A percentile compares a stretch with the other conserved stretches of the same genome.
These are phyloP conservation scores for Plemyria rubiginata DNA, from an alignment of 2,888 invertebrate genomes.

Conservation along the genomic window DNA sequence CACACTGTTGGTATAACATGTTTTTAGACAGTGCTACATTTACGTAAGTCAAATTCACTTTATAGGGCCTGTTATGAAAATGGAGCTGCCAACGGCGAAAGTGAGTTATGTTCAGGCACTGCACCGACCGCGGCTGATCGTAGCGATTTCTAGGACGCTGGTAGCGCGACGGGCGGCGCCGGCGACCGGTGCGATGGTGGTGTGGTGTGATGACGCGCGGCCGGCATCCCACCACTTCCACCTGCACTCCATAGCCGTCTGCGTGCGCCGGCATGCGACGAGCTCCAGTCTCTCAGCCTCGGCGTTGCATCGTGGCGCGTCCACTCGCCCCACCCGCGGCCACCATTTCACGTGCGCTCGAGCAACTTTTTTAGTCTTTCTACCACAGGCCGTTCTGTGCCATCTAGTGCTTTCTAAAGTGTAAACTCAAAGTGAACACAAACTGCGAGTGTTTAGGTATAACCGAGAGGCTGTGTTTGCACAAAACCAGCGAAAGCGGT, in stretches of 20 bases:
- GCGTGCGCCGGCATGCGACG: constrained; percentile 40
- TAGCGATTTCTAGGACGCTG: constrained; percentile 69
- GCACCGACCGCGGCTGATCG: constrained; percentile 39
- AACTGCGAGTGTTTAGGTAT: constrained; percentile 42
- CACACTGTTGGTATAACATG: no score
- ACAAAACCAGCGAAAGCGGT: constrained; percentile 74
- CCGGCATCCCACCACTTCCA: constrained; percentile 38
- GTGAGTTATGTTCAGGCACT: constrained; percentile 59
- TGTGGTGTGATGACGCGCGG: constrained; percentile 23
- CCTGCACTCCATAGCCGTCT: constrained; percentile 42
- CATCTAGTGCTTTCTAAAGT: constrained; percentile 42
- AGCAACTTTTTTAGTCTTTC: constrained; percentile 41
- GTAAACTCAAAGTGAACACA: constrained; percentile 35
- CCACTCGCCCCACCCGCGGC: constrained; percentile 28
- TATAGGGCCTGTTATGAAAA: constrained; percentile 53
- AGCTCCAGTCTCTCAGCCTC: constrained; percentile 48
- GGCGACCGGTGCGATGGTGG: constrained; percentile 5
- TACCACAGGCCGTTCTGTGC: constrained; percentile 23
- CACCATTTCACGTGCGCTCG: constrained; percentile 51
- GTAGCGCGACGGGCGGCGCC: constrained; percentile 14
- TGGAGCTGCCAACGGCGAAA: constrained; percentile 66
- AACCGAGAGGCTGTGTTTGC: constrained; percentile 59
- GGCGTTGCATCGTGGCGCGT: constrained; percentile 51
- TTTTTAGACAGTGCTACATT: constrained; percentile 2
- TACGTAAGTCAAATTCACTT: constrained; percentile 9